Conservation (phyloP, 2,797 vertebrate species). For the Melanotaenia pygmaea region DNA sequence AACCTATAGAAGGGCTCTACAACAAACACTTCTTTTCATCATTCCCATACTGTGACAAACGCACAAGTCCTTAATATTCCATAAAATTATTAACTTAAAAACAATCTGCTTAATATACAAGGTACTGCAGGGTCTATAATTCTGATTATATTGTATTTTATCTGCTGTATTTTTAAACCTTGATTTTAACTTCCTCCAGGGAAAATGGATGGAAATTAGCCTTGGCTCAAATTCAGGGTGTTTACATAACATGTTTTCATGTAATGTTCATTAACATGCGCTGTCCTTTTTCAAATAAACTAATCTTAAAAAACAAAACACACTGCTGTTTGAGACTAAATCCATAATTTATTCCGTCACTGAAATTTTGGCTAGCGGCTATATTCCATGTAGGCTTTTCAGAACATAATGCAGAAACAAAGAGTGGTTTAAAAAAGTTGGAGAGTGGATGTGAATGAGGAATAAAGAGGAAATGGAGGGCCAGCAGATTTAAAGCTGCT, state of each 20-base stretch:
- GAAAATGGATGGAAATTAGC: background rate
- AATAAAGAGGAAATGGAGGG: conserved; percentile 5
- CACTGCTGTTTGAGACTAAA: background rate
- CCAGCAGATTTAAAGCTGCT: conserved; percentile 58
- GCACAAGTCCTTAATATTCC: too few relatives aligned
- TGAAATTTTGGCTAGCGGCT: background rate
- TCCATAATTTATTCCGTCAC: conserved; percentile 7
- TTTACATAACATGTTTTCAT: background rate
- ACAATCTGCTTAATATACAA: too few relatives aligned
- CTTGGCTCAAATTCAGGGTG: background rate
- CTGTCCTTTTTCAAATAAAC: background rate
- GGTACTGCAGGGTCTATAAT: too few relatives aligned
- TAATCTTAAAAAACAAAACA: background rate
- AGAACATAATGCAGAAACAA: background rate
- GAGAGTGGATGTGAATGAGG: conserved; percentile 6
- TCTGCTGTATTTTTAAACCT: background rate
- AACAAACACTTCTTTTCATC: too few relatives aligned
- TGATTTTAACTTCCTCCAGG: background rate
- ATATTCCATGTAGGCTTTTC: conserved; percentile 2
- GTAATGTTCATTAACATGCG: background rate
- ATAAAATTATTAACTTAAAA: too few relatives aligned
- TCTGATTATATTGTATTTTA: too few relatives aligned
- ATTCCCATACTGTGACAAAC: too few relatives aligned
- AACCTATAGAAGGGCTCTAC: background rate
- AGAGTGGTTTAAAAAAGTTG: conserved; percentile 1